phyloP scores from a whole-genome alignment of 2,113 vertebrate genomes.

The Syngnathus floridae region DNA sequence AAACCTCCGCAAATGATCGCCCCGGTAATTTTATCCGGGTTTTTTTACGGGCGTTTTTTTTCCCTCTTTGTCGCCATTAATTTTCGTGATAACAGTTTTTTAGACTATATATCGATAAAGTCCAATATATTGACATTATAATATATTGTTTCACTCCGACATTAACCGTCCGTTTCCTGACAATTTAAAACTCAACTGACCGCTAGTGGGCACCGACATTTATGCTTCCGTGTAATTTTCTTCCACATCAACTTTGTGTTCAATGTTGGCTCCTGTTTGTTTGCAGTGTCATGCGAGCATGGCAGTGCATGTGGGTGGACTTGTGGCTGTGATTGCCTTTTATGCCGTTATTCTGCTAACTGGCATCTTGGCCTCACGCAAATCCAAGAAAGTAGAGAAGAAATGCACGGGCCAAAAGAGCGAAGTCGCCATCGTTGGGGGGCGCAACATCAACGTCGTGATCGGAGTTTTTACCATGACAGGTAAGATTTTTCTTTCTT shows the following conservation, averaged over 20 bases:
- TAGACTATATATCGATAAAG: too few relatives aligned
- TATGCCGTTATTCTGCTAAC: conserved; percentile 61
- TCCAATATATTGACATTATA: too few relatives aligned
- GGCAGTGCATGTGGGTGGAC: conserved; percentile 47
- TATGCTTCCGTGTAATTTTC: too few relatives aligned
- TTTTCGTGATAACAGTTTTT: too few relatives aligned
- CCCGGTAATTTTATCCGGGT: too few relatives aligned
- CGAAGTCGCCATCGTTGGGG: conserved; percentile 68
- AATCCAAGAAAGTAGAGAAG: conserved; percentile 67
- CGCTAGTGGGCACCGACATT: too few relatives aligned
- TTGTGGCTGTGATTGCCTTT: conserved; percentile 65
- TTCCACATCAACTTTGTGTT: not conserved
- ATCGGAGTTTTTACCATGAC: conserved; percentile 49
- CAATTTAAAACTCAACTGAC: too few relatives aligned
- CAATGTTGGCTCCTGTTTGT: not conserved
- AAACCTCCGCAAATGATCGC: too few relatives aligned
- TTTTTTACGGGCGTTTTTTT: too few relatives aligned
- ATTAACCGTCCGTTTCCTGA: too few relatives aligned
- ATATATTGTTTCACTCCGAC: too few relatives aligned
- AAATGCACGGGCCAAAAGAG: conserved; percentile 49
- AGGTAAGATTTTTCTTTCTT: conserved; percentile 21
- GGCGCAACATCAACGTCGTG: conserved; percentile 41
- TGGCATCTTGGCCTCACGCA: conserved; percentile 72
- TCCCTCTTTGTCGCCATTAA: too few relatives aligned
- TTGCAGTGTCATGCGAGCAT: conserved; percentile 18